Evolutionary conservation across 2,113 vertebrate species (phyloP), one percentile per base, ranked within the genome.

Genomic region (Calonectris borealis): DNA sequence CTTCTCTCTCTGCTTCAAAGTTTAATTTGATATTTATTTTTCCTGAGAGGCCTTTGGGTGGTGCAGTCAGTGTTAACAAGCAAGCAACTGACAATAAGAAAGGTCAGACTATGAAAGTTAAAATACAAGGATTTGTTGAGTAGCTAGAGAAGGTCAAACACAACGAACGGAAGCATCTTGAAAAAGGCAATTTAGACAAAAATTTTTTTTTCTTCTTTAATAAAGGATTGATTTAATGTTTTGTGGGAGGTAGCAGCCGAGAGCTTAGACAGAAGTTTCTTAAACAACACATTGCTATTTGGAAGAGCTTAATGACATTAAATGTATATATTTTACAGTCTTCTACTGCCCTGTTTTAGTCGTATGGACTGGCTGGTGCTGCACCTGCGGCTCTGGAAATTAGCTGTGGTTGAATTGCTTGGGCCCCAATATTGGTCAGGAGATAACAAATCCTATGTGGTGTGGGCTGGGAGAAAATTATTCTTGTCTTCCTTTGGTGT

Each of bases 131-230:
- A 82, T 94, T 91, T 96, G 11, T 64, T 32, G 31, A 89, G 61
- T 61, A 75, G 60, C 58, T 82, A 34, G 34, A 89, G 86, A 95
- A 96, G 65, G 83, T 94, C 88, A 96, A 90, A 92, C 52, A 89
- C 36, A 89, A 65, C 3, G 32, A 95, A 88, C 36, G 88, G 60
- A 88, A 79, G 31, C 19, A 27, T 29, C 24, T 52, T 65, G 29
- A 11, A 52, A 48, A 14, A 26, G 1, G 11, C 12, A n/a, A 69
- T 83, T 76, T 57, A 81, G 68, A 75, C 22, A 70, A 69, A 71
- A 75, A 62, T 1, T 13, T 21, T 36, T 57, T 61, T 90, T 93
- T 80, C 11, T 81, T 86, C 34, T 83, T 93, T 66, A 80, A 48
- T 73, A 62, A 89, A 69, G 7, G 17, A 9, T 34, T 94, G 10